A percentile compares a stretch with the other conserved stretches of the same genome.
These are phyloP conservation scores for Lasioglossum zephyrum DNA, from an alignment of 2,888 invertebrate genomes.

Conservation along the genomic window DNA sequence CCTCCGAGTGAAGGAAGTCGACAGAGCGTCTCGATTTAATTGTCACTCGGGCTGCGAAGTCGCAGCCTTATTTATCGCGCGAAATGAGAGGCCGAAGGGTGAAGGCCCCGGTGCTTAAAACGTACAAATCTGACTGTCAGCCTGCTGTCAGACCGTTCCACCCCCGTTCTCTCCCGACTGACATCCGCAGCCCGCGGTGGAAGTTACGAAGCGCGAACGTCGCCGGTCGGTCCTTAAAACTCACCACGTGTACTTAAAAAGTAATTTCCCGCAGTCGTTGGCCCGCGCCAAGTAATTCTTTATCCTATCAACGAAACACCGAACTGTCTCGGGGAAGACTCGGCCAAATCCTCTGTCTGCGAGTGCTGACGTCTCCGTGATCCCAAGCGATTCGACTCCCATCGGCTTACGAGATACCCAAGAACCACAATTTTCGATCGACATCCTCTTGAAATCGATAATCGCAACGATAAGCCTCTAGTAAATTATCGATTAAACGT, in stretches of 20 bases:
- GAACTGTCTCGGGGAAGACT: background rate
- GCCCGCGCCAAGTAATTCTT: constrained; percentile 7
- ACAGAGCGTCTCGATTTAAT: constrained; percentile 69
- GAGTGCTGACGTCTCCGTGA: background rate
- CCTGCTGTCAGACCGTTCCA: constrained; percentile 68
- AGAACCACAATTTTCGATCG: background rate
- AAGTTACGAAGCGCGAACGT: constrained; percentile 74
- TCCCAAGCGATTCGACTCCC: background rate
- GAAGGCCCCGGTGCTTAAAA: constrained; percentile 69
- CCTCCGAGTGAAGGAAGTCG: constrained; percentile 27
- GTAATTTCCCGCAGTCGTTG: constrained; percentile 32
- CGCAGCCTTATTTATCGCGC: constrained; percentile 73
- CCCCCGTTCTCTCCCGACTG: constrained; percentile 69
- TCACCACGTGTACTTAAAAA: constrained; percentile 58
- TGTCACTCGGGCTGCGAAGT: constrained; percentile 66
- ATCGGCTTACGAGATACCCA: background rate
- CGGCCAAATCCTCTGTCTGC: background rate
- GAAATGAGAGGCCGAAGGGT: constrained; percentile 65
- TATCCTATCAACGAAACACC: background rate
- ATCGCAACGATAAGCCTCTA: background rate
- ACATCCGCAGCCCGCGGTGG: constrained; percentile 63
- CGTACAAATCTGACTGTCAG: constrained; percentile 79
- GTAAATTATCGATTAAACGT: background rate
- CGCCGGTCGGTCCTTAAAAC: constrained; percentile 68
- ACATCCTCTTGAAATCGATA: background rate